Evolutionary conservation across 2,888 invertebrate genomes (phyloP), one percentile per base, ranked within the genome.

Genomic region (Pyrrhia umbra): DNA sequence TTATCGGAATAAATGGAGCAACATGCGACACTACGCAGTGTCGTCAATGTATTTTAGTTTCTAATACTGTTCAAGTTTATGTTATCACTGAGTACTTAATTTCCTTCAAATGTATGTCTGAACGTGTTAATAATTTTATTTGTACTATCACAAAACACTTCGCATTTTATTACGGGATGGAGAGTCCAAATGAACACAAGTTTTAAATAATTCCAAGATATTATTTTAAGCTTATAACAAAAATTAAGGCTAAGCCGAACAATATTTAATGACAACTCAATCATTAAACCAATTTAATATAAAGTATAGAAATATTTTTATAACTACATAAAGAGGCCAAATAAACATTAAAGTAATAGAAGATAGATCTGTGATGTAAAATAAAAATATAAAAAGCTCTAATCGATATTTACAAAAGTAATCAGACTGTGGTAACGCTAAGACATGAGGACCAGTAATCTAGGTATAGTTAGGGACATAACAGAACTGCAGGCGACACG

Each of bases 121-220:
- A 78, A 75, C 77, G 79, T 79, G 81, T 85, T 82, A 85, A 86
- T 86, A 85, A 87, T 86, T 90, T 87, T 85, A 92, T 94, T 94
- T 94, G 94, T 94, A 94, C 94, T 94, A 92, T 93, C 90, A 90
- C 89, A 91, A 91, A 86, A 82, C 81, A 87, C 75, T 67, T 71
- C 55, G 82, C 85, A 80, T 68, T 75, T 60, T 51, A 65, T 57
- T 40, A 68, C 40, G 49, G 62, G 49, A 59, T 66, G 66, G 47
- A 63, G 55, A 68, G 43, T 65, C 59, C 54, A 60, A 63, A 70
- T 61, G 46, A 68, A 71, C 55, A 62, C 37, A 54, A 64, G 46
- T 66, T 77, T 72, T 61, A 70, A 75, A 72, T 76, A 75, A 56
- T 23, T 40, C 43, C 71, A 56, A 61, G 20, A 65, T 62, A 58